Conservation (phyloP, 2,113 vertebrate genomes). For the Salvelinus alpinus region DNA sequence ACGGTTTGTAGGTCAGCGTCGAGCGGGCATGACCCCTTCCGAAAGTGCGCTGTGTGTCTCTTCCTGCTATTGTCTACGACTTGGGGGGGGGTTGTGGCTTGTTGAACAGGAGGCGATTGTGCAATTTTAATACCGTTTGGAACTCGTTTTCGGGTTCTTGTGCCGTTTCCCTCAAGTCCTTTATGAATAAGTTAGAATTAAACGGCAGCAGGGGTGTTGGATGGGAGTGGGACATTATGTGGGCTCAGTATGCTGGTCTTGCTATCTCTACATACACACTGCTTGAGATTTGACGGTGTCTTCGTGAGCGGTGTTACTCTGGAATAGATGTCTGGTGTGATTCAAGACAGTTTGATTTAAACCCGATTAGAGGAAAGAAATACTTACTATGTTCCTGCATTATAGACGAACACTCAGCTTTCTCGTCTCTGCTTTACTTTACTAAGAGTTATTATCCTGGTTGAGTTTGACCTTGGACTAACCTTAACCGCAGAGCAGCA, state of each 20-base stretch:
- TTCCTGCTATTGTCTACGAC: constrained; percentile 54
- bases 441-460: neutral
- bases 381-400: neutral
- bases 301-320: neutral
- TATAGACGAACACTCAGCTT: neutral
- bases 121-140: constrained; percentile 73
- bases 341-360: neutral
- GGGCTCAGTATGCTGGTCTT: neutral
- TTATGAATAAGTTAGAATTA: constrained; percentile 60
- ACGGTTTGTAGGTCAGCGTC: constrained; percentile 40
- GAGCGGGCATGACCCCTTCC: constrained; percentile 46
- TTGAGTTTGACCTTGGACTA: constrained; percentile 50
- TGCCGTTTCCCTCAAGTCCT: constrained; percentile 41
- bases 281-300: neutral
- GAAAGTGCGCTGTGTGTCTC: constrained; percentile 14
- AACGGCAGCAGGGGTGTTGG: constrained; percentile 14
- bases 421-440: neutral
- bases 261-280: neutral
- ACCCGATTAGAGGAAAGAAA: neutral
- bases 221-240: constrained; percentile 1
- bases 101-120: constrained; percentile 72
- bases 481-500: constrained; percentile 26
- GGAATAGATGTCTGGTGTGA: neutral
- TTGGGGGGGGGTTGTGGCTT: constrained; percentile 46
- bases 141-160: constrained; percentile 45